Base-by-base conservation (phyloP, 2,888 invertebrate genomes). In the Drosophila acutilabella region DNA sequence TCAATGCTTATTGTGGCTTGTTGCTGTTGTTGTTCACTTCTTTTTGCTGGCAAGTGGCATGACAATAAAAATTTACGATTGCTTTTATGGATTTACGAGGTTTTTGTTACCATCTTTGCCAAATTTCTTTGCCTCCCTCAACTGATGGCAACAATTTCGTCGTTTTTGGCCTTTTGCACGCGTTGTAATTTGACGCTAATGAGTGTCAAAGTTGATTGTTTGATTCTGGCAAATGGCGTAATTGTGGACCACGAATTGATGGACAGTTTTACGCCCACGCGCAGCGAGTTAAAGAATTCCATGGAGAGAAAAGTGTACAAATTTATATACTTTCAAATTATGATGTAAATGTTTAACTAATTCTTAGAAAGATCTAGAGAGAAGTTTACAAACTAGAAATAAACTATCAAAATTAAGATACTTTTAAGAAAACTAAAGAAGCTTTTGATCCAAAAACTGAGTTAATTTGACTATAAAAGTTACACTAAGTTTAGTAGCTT, bases 41-140 rank as follows among this genome's bases (percentile, higher is more conserved):
- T 13, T n/a, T n/a, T 36, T 52, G 38, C 64, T 70, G 81, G 89
- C 82, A 82, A 82, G 89, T 84, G 83, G 83, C 83, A 83, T 84
- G 83, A 84, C 83, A 84, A 84, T 84, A 84, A 84, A 89, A 84
- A 84, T 84, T 87, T 89, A 84, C 83, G 83, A 84, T 89, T 87
- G 83, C 83, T 89, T 84, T 84, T 89, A 89, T 84, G 83, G 85
- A 89, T 89, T 84, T 89, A 88, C 82, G 82, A 82, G 86, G 86
- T 74, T 85, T 71, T 68, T 65, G 23, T 45, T 54, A 42, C 45
- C 64, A 38, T 44, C 42, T 38, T 42, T 41, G 36, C 33, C 47
- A 40, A 7, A 36, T 58, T 18, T 41, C 13, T 53, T 13, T 41
- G 11, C 58, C 14, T 16, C 57, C 38, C 33, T 23, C 10, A 16